Percentiles rank a stretch among this genome's conserved stretches.
phyloP scores from a whole-genome alignment of 1,140 invertebrate genomes.

The Hirudo medicinalis region DNA sequence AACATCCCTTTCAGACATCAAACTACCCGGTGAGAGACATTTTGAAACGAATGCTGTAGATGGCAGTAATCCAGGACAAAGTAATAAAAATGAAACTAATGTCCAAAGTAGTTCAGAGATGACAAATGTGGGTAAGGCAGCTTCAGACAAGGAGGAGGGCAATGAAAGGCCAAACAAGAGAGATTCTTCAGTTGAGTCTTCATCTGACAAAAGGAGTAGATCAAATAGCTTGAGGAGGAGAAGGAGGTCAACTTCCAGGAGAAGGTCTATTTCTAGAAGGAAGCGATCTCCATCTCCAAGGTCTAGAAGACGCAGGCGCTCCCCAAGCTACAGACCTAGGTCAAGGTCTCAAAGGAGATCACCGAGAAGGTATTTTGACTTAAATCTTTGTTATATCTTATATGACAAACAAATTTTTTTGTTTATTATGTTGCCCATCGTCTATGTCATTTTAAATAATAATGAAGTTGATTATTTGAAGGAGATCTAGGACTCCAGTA shows the following conservation, averaged over 20 bases:
- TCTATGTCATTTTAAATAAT: too few relatives aligned
- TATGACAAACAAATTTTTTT: too few relatives aligned
- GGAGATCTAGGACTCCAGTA: background rate
- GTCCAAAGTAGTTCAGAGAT: too few relatives aligned
- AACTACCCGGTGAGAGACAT: background rate
- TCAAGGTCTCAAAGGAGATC: background rate
- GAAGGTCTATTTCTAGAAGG: background rate
- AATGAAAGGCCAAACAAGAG: background rate
- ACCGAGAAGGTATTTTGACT: background rate
- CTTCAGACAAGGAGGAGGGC: slow-evolving; percentile 2
- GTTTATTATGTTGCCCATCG: too few relatives aligned
- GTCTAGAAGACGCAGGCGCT: background rate
- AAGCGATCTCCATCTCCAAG: background rate
- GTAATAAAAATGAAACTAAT: background rate
- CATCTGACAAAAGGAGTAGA: background rate
- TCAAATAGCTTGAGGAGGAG: background rate
- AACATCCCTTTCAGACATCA: slow-evolving; percentile 8
- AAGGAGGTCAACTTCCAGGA: background rate
- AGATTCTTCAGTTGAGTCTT: background rate
- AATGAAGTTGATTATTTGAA: background rate
- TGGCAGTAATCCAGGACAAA: background rate
- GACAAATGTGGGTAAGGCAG: background rate
- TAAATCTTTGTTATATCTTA: too few relatives aligned
- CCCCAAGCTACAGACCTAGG: background rate
- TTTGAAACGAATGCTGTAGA: slow-evolving; percentile 9